Evolutionary conservation across 2,888 invertebrate species (phyloP).

Genomic region (Tineola bisselliella): DNA sequence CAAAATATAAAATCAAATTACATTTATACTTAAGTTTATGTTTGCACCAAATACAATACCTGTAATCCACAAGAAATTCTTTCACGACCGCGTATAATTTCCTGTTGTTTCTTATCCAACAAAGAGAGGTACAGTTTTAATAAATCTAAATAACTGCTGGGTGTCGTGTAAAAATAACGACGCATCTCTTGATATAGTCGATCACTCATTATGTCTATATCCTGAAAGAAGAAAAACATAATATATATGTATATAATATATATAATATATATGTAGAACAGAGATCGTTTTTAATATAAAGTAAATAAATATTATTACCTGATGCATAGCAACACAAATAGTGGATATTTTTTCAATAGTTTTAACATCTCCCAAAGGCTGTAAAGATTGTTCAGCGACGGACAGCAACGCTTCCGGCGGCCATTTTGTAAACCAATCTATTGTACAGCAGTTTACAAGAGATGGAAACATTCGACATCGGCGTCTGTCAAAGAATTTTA

Average conservation of each 20-base stretch:
- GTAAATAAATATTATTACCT: conserved; percentile 29
- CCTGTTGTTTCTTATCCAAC: conserved; percentile 74
- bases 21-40: background rate
- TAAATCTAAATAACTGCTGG: conserved; percentile 89
- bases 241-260: background rate
- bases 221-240: conserved; percentile 47
- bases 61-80: conserved; percentile 80
- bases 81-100: conserved; percentile 72
- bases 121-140: conserved; percentile 80
- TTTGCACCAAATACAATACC: conserved; percentile 25
- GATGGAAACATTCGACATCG: conserved; percentile 95
- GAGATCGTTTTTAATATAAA: background rate
- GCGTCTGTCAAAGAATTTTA: conserved; percentile 57
- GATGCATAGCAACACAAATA: conserved; percentile 54
- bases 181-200: conserved; percentile 84
- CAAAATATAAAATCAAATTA: background rate
- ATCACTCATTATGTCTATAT: conserved; percentile 81
- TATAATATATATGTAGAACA: no score
- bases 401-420: conserved; percentile 87
- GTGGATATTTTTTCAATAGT: conserved; percentile 41
- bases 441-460: conserved; percentile 91
- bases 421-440: conserved; percentile 96
- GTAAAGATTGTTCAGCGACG: conserved; percentile 79
- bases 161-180: conserved; percentile 89
- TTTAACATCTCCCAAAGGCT: conserved; percentile 62